phyloP scores from a whole-genome alignment of 2,113 vertebrate genomes.

The Coreoperca whiteheadi region DNA sequence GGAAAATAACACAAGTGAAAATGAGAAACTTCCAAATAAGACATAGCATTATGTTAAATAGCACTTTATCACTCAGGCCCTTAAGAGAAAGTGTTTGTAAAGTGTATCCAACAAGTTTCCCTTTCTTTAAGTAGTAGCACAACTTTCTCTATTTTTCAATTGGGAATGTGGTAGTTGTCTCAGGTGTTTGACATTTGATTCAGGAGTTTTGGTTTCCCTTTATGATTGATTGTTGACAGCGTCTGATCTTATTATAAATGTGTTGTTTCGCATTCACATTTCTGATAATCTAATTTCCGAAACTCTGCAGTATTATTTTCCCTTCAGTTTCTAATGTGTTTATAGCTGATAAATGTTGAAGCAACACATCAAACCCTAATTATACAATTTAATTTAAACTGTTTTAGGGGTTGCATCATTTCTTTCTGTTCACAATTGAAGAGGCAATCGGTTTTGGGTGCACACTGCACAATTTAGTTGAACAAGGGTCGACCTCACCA shows the following conservation, averaged over 20 bases:
- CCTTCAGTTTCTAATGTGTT: background rate
- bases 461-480: background rate
- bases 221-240: background rate
- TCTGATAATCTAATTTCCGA: background rate
- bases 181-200: background rate
- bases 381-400: constrained; percentile 10
- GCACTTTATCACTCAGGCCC: background rate
- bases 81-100: background rate
- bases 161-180: background rate
- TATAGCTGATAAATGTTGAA: too few species aligned
- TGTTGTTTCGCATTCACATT: background rate
- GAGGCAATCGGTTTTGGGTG: background rate
- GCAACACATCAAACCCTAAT: too few species aligned
- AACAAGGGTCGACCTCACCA: background rate
- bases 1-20: background rate
- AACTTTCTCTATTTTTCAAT: background rate
- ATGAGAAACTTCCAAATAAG: background rate
- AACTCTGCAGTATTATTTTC: constrained; percentile 1
- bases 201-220: background rate
- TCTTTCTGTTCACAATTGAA: constrained; percentile 6
- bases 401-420: background rate
- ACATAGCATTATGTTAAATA: background rate
- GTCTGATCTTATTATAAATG: too few species aligned
- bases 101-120: background rate
- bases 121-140: background rate